Evolutionary conservation across 2,888 invertebrate genomes (phyloP), one percentile per base, ranked within the genome.

Genomic region (Temnothorax ravouxi): DNA sequence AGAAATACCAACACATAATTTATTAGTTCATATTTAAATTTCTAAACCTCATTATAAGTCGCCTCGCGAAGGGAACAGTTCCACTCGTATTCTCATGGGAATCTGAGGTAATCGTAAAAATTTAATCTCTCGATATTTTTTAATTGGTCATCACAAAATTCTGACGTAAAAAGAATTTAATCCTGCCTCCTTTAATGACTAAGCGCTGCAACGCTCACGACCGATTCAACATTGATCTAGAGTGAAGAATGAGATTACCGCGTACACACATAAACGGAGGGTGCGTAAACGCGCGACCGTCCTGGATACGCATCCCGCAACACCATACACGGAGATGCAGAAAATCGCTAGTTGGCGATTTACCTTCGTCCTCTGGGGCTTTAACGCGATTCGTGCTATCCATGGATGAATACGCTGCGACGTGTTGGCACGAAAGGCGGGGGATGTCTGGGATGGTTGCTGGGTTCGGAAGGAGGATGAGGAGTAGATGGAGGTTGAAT

Each of bases 401-500:
- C 85, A 85, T 83, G 88, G 87, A 86, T 86, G 88, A 88, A 84
- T 85, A 83, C 86, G 85, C 77, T 84, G 79, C 85, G 84, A 86
- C 88, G 88, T 80, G 85, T 77, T 80, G 86, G 86, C 86, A 84
- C 87, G 86, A 85, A 64, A 85, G 86, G 72, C 85, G 83, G 75
- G 72, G 86, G 80, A 80, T 79, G 81, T 71, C 77, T 67, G 84
- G 87, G 84, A 88, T 84, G 91, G 90, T 87, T 87, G 88, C 87
- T 87, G 88, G 89, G 91, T 89, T 92, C 86, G 87, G 89, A 88
- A 89, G 91, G 91, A 90, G 91, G 92, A 92, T 86, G 92, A 92
- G 90, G 88, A 91, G 91, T 92, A 91, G 93, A 93, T 92, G 91
- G 92, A 92, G 92, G 92, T 92, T 93, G 94, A 94, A 93, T 93